phyloP scores from a whole-genome alignment of 2,113 vertebrate species.

The Myrmecophaga tridactyla region DNA sequence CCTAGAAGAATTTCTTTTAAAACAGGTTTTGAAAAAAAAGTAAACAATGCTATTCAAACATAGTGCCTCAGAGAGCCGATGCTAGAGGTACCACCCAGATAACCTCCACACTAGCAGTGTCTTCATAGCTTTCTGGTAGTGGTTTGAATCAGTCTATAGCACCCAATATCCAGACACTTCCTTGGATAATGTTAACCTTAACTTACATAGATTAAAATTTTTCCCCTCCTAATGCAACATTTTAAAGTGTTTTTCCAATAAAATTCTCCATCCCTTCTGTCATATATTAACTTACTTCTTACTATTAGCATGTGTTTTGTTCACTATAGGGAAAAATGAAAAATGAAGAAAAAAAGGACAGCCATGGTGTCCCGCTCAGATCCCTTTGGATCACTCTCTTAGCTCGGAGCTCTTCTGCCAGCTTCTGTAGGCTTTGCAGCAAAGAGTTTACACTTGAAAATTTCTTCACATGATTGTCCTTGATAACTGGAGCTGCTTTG shows the following conservation, averaged over 20 bases:
- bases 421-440: background rate
- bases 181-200: background rate
- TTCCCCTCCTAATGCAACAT: background rate
- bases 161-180: background rate
- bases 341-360: background rate
- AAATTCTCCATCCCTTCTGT: background rate
- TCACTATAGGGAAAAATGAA: background rate
- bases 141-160: background rate
- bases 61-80: background rate
- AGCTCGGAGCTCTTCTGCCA: background rate
- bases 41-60: background rate
- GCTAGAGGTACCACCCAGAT: background rate
- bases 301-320: background rate
- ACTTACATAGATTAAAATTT: background rate
- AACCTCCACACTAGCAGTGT: rapidly evolving
- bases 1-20: background rate
- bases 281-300: background rate
- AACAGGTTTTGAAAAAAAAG: background rate
- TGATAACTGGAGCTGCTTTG: background rate
- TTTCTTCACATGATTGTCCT: background rate
- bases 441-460: background rate
- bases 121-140: background rate
- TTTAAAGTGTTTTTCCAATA: background rate
- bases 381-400: no score
- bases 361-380: rapidly evolving